phyloP scores from a whole-genome alignment of 53 echinoderm and acorn worm species.

The Henricia sp. region DNA sequence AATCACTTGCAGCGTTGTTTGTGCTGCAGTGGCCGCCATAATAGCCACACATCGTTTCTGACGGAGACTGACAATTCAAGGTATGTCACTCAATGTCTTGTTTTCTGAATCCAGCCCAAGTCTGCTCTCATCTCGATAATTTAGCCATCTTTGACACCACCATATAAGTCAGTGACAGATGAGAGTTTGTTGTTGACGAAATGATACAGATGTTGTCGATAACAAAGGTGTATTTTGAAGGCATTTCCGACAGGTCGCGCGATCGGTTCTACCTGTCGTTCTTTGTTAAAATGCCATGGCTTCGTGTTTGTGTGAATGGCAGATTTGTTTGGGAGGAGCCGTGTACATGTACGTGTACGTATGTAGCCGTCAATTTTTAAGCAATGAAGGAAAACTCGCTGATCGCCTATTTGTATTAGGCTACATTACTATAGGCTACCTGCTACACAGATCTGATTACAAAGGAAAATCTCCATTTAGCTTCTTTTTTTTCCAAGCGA shows the following conservation, averaged over 20 bases:
- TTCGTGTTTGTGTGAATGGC: slow-evolving; percentile 42
- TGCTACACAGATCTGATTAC: too few species aligned
- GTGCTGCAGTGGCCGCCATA: slow-evolving; percentile 84
- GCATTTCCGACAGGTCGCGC: slow-evolving; percentile 18
- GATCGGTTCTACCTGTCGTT: slow-evolving; percentile 17
- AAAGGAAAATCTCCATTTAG: too few species aligned
- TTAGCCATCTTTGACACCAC: slow-evolving; percentile 59
- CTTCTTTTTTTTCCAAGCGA: too few species aligned
- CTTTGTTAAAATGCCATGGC: slow-evolving; percentile 58
- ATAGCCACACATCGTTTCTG: slow-evolving; percentile 77
- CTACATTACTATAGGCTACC: too few species aligned
- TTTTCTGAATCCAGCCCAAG: slow-evolving; percentile 62
- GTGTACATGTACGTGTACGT: too few species aligned
- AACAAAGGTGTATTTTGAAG: slow-evolving; percentile 39
- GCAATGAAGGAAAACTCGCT: too few species aligned
- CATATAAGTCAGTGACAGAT: slow-evolving; percentile 45
- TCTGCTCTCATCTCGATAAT: slow-evolving; percentile 64
- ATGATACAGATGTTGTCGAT: not conserved
- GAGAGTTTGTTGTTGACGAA: not conserved
- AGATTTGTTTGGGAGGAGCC: slow-evolving; percentile 54
- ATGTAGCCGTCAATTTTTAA: too few species aligned
- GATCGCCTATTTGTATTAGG: too few species aligned
- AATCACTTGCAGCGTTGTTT: slow-evolving; percentile 98
- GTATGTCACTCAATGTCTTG: slow-evolving; percentile 97
- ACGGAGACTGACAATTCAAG: slow-evolving; percentile 95